Base-by-base conservation (phyloP, 2,888 invertebrate species). In the Drosophila subquinaria region DNA sequence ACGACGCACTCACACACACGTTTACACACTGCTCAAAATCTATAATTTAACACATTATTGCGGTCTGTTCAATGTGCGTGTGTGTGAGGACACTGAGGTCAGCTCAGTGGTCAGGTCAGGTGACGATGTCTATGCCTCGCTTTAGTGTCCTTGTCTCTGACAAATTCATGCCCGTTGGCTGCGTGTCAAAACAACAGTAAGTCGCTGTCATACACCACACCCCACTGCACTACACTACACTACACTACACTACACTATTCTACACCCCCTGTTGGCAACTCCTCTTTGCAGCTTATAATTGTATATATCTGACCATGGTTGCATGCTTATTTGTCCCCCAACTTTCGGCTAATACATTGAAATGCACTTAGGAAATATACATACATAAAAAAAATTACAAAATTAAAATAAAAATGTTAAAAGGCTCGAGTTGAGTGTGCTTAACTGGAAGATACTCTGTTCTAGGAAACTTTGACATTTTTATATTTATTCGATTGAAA, bases 101-200 rank as follows among this genome's bases (percentile, higher is more conserved):
- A 38, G 27, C 40, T 27, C 35, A 23, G 53, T 43, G 47, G 63
- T 62, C 55, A 59, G 65, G 61, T 75, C 73, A 55, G 51, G 42
- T 60, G 61, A 48, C 56, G 17, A 35, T 69, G 47, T 47, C 57
- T 47, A 47, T 36, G n/a, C 35, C 36, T 59, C 13, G n/a, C n/a
- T 47, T 51, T 3, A 3, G 17, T 51, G 50, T 52, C 47, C 45
- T 59, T 66, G 48, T 20, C 51, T 51, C 35, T 35, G 51, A 10
- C 9, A 13, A 13, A 36, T 67, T 47, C 40, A 52, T 55, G 51
- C 57, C 75, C 76, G 75, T 67, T 90, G 86, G 85, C 90, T 91
- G 91, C 91, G 91, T 91, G 91, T 91, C 91, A 91, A 90, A 91
- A 91, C 87, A 91, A 77, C 73, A 77, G 65, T 82, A 81, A 84